A percentile compares a stretch with the other conserved stretches of the same genome.
phyloP scores from a whole-genome alignment of 2,113 vertebrate species.

The Falco punctatus region DNA sequence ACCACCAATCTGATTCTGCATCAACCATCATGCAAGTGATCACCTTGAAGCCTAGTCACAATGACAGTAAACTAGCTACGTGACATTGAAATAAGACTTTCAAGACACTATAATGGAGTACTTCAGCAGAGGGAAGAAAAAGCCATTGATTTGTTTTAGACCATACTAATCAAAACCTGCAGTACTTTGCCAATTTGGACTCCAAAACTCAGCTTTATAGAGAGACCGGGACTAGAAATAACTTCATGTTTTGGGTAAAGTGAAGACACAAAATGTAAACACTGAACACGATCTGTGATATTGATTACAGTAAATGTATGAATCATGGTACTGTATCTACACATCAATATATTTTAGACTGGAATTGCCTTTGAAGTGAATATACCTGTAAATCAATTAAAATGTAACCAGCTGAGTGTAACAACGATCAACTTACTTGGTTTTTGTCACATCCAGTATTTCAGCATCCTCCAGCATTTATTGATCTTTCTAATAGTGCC shows the following conservation, averaged over 20 bases:
- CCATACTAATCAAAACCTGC: neutral
- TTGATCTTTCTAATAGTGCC: neutral
- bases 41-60: neutral
- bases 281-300: conserved; percentile 54
- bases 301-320: conserved; percentile 26
- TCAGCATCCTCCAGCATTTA: neutral
- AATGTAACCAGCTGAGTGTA: neutral
- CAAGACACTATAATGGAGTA: neutral
- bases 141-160: neutral
- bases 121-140: neutral
- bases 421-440: neutral
- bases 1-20: neutral
- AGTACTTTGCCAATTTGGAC: neutral
- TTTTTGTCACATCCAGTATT: neutral
- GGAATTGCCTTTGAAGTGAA: neutral
- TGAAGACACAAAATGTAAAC: neutral
- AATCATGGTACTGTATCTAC: conserved; percentile 16
- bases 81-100: neutral
- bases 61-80: neutral
- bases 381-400: conserved; percentile 35
- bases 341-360: neutral
- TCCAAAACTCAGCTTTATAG: neutral
- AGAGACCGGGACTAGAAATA: conserved; percentile 18
- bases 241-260: conserved; percentile 28
- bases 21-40: neutral